These are phyloP conservation scores for Acanthosepion lycidas DNA, from an alignment of 2,888 invertebrate genomes.

Conservation along the genomic window DNA sequence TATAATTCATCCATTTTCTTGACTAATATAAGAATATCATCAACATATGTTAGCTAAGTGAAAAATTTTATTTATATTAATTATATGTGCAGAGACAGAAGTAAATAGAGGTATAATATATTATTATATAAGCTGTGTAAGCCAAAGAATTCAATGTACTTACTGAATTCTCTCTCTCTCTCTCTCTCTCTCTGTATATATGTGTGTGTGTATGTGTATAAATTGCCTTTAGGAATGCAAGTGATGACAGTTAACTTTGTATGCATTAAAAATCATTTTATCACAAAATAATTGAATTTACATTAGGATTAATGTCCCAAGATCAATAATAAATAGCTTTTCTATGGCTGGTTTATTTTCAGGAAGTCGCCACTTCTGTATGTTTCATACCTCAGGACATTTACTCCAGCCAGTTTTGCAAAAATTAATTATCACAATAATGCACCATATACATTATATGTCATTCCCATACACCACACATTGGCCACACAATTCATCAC, in stretches of 20 bases:
- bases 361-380: neutral
- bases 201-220: neutral
- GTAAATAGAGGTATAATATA: neutral
- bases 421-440: conserved; percentile 15
- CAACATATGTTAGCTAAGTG: too few relatives aligned
- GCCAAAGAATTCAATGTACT: neutral
- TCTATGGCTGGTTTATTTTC: neutral
- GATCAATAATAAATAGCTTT: neutral
- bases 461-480: neutral
- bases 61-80: too few relatives aligned
- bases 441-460: neutral
- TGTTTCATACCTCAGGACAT: neutral
- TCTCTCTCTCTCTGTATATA: neutral
- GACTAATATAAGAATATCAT: too few relatives aligned
- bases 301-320: neutral
- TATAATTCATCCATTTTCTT: too few relatives aligned
- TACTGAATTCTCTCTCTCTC: neutral
- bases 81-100: neutral
- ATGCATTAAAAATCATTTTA: neutral
- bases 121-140: neutral
- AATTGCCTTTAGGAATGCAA: neutral
- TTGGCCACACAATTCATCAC: neutral
- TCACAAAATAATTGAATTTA: neutral
- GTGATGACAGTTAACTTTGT: neutral
- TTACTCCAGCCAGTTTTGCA: neutral